Base-by-base conservation (phyloP, 2,888 invertebrate genomes). In the Mantis religiosa region DNA sequence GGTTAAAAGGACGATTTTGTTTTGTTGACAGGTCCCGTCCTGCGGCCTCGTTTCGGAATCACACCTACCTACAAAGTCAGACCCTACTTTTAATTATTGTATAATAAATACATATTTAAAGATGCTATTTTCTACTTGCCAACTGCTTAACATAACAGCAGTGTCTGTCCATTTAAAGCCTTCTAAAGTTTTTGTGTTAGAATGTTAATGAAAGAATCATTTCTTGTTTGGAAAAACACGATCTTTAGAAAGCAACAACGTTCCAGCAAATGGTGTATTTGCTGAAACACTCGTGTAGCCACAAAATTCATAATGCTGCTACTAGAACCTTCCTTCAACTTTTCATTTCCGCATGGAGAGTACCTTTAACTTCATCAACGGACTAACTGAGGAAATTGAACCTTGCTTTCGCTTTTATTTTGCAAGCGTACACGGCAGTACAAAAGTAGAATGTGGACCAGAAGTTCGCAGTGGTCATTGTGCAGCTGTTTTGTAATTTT, bases 151-250 rank as follows among this genome's bases (percentile, higher is more conserved):
- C 34, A 7, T 34, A 34, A 34, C 41, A 9, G 41, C 41, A 41
- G 12, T 1, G 2, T 12, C 0, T 1, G 1, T 1, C 12, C 41
- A 41, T 0, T 41, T 41, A 12, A 12, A 0, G 0, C 12, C 41
- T 41, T 41, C 41, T 12, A 41, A 9, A 41, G 3, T 12, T 41
- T 41, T 41, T 41, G 12, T 41, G 2, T 2, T 6, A 71, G 54
- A 71, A 71, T 3, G 20, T 6, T 71, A 71, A 71, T 71, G 4
- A 54, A 54, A 54, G 54, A 54, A 14, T 25, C 25, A 20, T 15
- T 41, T 41, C 41, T 41, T 12, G 54, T 4, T 71, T 71, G 54
- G 15, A 71, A 71, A 71, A 71, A 25, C 54, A 20, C 4, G 20
- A 71, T 71, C 54, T 25, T 71, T 41, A 20, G 54, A 20, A 20